A percentile compares a stretch with the other conserved stretches of the same genome.
These are phyloP conservation scores for Heliconius ismenius DNA, from an alignment of 2,888 invertebrate species.

Conservation along the genomic window DNA sequence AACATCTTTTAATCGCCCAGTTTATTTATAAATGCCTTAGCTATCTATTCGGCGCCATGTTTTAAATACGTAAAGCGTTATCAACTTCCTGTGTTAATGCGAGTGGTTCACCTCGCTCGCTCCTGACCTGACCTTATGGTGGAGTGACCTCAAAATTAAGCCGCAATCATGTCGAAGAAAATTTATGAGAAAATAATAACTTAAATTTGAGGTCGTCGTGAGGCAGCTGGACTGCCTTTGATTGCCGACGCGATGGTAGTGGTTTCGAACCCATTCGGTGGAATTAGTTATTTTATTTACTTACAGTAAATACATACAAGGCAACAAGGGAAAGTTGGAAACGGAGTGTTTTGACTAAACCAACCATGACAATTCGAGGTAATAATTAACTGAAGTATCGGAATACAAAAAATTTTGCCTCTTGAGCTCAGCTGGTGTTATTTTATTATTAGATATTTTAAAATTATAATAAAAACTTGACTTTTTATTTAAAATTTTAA, in stretches of 20 bases:
- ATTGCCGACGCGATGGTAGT: too few species aligned
- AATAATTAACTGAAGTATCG: too few species aligned
- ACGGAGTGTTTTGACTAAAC: too few species aligned
- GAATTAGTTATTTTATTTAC: too few species aligned
- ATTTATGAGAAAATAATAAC: background rate
- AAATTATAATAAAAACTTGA: background rate
- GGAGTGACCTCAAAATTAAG: slow-evolving; percentile 2
- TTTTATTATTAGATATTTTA: too few species aligned
- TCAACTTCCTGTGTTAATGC: slow-evolving; percentile 19
- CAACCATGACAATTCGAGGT: too few species aligned
- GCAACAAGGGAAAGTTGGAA: too few species aligned
- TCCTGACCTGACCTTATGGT: slow-evolving; percentile 13
- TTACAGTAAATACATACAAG: too few species aligned
- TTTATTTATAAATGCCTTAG: background rate
- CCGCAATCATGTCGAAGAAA: background rate
- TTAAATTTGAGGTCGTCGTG: background rate
- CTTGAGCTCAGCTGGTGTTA: too few species aligned
- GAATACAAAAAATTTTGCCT: too few species aligned
- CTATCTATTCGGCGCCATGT: background rate
- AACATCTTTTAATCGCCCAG: background rate
- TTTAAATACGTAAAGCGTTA: slow-evolving; percentile 4
- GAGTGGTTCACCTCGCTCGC: slow-evolving; percentile 17
- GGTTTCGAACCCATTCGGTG: too few species aligned
- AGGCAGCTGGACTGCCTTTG: background rate
- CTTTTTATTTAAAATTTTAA: background rate